A percentile compares a stretch with the other conserved stretches of the same genome.
Evolutionary conservation across 2,797 vertebrate species (phyloP).

Genomic region (Cyclura pinguis): DNA sequence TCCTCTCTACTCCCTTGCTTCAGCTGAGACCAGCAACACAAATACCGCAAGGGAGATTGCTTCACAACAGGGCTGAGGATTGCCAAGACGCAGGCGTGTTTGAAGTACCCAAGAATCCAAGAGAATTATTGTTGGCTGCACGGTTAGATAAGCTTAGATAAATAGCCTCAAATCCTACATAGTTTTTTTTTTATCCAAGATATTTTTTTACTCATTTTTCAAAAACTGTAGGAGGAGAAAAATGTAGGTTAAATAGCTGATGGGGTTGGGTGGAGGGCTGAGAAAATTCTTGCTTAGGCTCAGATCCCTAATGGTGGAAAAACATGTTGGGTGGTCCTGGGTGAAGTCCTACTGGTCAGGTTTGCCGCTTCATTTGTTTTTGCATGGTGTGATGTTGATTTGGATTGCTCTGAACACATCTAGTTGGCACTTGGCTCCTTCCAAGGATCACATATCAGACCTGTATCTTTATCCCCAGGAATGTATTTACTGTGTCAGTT

Average conservation of each 20-base stretch:
- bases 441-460: neutral
- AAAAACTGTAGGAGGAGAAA: neutral
- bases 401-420: neutral
- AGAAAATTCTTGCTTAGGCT: neutral
- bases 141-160: slow-evolving; percentile 54
- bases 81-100: slow-evolving; percentile 31
- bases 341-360: neutral
- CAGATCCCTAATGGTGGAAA: neutral
- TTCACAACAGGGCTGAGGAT: neutral
- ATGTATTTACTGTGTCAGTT: neutral
- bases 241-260: slow-evolving; percentile 5
- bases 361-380: neutral
- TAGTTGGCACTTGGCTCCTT: neutral
- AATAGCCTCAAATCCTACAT: slow-evolving; percentile 10
- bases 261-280: neutral
- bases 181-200: neutral
- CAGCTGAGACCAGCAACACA: slow-evolving; percentile 58
- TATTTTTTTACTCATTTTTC: neutral
- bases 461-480: neutral
- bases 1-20: slow-evolving; percentile 58
- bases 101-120: slow-evolving; percentile 19
- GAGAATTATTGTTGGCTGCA: slow-evolving; percentile 22
- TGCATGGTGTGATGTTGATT: neutral
- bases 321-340: neutral
- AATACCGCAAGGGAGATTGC: neutral